Conservation (phyloP, 2,888 invertebrate species). For the Rhogogaster chlorosoma region DNA sequence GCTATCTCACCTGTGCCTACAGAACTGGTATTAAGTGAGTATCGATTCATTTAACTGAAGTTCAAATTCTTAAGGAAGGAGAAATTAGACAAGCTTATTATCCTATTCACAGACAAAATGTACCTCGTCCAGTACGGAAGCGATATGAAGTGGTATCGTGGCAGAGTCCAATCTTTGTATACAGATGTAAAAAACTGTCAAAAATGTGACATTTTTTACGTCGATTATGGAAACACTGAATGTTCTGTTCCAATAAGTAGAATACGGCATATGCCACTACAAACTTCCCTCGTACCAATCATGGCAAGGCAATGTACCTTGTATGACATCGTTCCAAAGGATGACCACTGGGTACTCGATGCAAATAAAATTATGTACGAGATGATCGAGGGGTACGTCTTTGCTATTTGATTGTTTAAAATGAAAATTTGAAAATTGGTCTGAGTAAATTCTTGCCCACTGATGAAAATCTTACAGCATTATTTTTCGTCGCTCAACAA, state of each 20-base stretch:
- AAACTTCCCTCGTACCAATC: slow-evolving; percentile 77
- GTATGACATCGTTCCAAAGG: slow-evolving; percentile 80
- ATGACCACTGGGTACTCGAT: slow-evolving; percentile 79
- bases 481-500: background rate
- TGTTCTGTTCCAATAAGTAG: slow-evolving; percentile 78
- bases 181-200: slow-evolving; percentile 64
- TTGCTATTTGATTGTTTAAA: background rate
- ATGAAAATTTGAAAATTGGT: background rate
- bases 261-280: slow-evolving; percentile 75
- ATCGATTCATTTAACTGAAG: slow-evolving; percentile 46
- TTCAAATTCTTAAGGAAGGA: slow-evolving; percentile 20
- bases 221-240: slow-evolving; percentile 84
- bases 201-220: slow-evolving; percentile 80
- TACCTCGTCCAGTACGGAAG: slow-evolving; percentile 82
- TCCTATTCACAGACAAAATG: slow-evolving; percentile 79
- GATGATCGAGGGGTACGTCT: slow-evolving; percentile 82
- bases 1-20: slow-evolving; percentile 59
- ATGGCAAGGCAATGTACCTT: slow-evolving; percentile 83
- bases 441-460: background rate
- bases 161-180: slow-evolving; percentile 77
- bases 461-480: background rate
- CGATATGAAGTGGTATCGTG: slow-evolving; percentile 85
- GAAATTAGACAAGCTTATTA: background rate
- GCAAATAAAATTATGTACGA: slow-evolving; percentile 81
- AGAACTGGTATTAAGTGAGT: slow-evolving; percentile 58